Conservation (phyloP, 2,113 vertebrate genomes). For the Phylloscopus trochiloides region DNA sequence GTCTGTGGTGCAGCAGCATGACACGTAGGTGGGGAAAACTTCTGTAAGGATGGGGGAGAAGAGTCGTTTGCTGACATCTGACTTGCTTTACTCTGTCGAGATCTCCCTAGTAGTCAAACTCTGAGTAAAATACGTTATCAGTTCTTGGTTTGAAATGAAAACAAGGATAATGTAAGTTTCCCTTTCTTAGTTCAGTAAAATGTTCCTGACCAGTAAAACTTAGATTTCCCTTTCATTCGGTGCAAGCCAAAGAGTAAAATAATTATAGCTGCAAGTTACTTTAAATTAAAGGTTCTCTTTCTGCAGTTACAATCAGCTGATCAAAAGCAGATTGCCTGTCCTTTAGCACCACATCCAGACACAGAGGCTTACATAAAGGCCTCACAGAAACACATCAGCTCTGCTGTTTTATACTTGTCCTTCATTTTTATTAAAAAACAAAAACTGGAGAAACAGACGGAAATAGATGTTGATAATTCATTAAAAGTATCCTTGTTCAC, state of each 20-base stretch:
- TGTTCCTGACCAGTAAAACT: not conserved
- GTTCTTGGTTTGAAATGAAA: slow-evolving; percentile 19
- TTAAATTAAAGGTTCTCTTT: slow-evolving; percentile 51
- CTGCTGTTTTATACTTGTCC: slow-evolving; percentile 28
- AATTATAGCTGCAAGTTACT: slow-evolving; percentile 50
- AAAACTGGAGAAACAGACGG: not conserved
- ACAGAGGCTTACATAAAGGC: slow-evolving; percentile 55
- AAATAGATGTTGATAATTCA: not conserved
- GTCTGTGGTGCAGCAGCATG: slow-evolving; percentile 80
- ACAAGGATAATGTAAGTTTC: slow-evolving; percentile 9
- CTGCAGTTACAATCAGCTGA: slow-evolving; percentile 51
- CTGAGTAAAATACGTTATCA: slow-evolving; percentile 10
- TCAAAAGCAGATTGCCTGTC: slow-evolving; percentile 56
- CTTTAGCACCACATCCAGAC: slow-evolving; percentile 54
- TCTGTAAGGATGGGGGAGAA: slow-evolving; percentile 90
- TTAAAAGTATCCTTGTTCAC: slow-evolving; percentile 14
- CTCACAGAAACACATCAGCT: slow-evolving; percentile 14
- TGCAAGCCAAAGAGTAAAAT: slow-evolving; percentile 53
- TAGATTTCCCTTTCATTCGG: slow-evolving; percentile 63
- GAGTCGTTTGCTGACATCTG: slow-evolving; percentile 95
- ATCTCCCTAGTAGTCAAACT: slow-evolving; percentile 50
- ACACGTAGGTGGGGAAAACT: slow-evolving; percentile 84
- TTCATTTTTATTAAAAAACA: slow-evolving; percentile 52
- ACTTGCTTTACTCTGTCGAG: slow-evolving; percentile 75
- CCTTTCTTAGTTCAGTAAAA: slow-evolving; percentile 60